Evolutionary conservation across 2,888 invertebrate genomes (phyloP).

Genomic region (Aporophyla nigra): DNA sequence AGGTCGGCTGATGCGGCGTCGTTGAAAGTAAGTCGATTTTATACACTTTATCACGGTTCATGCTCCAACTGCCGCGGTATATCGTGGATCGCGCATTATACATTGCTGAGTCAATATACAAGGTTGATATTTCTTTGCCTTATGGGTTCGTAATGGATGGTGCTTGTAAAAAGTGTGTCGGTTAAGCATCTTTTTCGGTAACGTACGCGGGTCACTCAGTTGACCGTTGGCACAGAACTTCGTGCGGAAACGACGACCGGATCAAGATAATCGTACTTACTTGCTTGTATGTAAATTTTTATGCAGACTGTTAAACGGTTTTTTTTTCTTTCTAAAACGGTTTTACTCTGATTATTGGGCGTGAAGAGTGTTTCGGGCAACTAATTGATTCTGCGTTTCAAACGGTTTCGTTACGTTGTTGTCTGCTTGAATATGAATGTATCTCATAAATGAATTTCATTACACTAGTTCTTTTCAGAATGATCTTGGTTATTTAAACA

Average conservation of each 20-base stretch:
- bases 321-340: slow-evolving; percentile 80
- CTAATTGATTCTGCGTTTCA: slow-evolving; percentile 72
- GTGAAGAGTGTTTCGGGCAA: slow-evolving; percentile 79
- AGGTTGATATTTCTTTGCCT: slow-evolving; percentile 25
- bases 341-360: slow-evolving; percentile 85
- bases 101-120: slow-evolving; percentile 61
- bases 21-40: slow-evolving; percentile 78
- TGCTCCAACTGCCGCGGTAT: slow-evolving; percentile 60
- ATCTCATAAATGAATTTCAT: slow-evolving; percentile 42
- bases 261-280: slow-evolving; percentile 70
- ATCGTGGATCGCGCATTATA: slow-evolving; percentile 50
- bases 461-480: slow-evolving; percentile 31
- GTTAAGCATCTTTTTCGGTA: slow-evolving; percentile 50
- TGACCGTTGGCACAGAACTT: slow-evolving; percentile 66
- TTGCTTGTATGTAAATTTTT: slow-evolving; percentile 85
- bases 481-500: slow-evolving; percentile 12
- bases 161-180: slow-evolving; percentile 49
- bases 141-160: slow-evolving; percentile 20
- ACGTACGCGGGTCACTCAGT: slow-evolving; percentile 60
- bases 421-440: slow-evolving; percentile 46
- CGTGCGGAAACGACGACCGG: slow-evolving; percentile 75
- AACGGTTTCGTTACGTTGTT: slow-evolving; percentile 60
- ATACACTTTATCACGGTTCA: slow-evolving; percentile 69
- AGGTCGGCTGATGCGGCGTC: slow-evolving; percentile 72
- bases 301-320: slow-evolving; percentile 80